Evolutionary conservation across 2,797 vertebrate genomes (phyloP), one percentile per base, ranked within the genome.

Genomic region (Yasuhikotakia modesta): DNA sequence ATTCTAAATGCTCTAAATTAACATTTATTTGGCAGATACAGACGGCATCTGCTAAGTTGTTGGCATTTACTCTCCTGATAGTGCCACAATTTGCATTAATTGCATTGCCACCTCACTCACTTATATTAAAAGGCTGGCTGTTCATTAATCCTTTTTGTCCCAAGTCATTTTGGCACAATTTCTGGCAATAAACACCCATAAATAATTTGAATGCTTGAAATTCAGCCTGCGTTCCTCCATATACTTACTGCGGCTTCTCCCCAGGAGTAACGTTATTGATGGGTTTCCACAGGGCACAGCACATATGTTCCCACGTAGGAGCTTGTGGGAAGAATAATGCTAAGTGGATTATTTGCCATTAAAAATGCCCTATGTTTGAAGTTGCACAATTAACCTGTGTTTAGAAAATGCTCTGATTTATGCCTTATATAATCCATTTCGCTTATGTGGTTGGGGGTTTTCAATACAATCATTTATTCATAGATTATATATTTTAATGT

Each of bases 1-100:
- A 99, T 98, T 96, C 95, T 96, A 98, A 97, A 98, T 98, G 97
- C 93, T 96, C 95, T 99, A 97, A 99, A 97, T 98, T 96, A 96
- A 95, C 90, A 88, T 95, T 95, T 95, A 95, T 92, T 96, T 98
- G 97, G 96, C 96, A 96, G 95, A 92, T 95, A 93, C 95, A 96
- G 94, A 94, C 94, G 91, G 92, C 93, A 95, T 94, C 93, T 92
- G 92, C 88, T 78, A 89, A 91, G 93, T 91, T 91, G 94, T 86
- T 92, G 94, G 89, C 95, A 93, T 94, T 95, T 94, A 94, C 94
- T 84, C 93, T 95, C 94, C 91, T 93, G 94, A 95, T 94, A 94
- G 95, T 85, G 89, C 92, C 88, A 88, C 92, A 89, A 96, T 96
- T 94, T 95, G 94, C 95, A 96, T 97, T 98, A 96, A 97, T 97